A percentile compares a stretch with the other conserved stretches of the same genome.
phyloP scores from a whole-genome alignment of 2,888 invertebrate species.

The Patella caerulea region DNA sequence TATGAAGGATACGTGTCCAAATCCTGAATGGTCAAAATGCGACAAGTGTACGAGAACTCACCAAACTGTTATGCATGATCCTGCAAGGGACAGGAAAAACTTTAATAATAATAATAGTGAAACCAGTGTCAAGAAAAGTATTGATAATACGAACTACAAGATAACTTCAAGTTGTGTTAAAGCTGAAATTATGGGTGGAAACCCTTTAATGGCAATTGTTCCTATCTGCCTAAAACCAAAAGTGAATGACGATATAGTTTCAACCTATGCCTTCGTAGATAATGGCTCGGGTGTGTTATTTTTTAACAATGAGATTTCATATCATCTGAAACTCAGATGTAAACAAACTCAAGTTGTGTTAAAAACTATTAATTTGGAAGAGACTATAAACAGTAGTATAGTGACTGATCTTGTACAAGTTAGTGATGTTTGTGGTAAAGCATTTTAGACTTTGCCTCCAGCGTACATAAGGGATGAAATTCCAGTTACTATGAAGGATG shows the following conservation, averaged over 20 bases:
- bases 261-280: not conserved
- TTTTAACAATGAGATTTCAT: not conserved
- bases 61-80: too few relatives aligned
- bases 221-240: not conserved
- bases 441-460: not conserved
- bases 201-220: conserved; percentile 8
- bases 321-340: not conserved
- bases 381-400: not conserved
- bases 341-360: not conserved
- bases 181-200: not conserved
- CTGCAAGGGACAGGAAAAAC: too few relatives aligned
- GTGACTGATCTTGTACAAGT: not conserved
- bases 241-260: not conserved
- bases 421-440: not conserved
- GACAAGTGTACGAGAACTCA: too few relatives aligned
- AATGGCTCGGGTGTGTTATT: not conserved
- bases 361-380: not conserved
- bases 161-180: conserved; percentile 3
- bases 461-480: not conserved
- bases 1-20: not conserved
- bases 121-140: not conserved
- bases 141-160: not conserved
- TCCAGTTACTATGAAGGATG: not conserved
- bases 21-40: not conserved
- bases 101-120: too few relatives aligned